phyloP scores from a whole-genome alignment of 2,113 vertebrate species.

The Oplegnathus fasciatus region DNA sequence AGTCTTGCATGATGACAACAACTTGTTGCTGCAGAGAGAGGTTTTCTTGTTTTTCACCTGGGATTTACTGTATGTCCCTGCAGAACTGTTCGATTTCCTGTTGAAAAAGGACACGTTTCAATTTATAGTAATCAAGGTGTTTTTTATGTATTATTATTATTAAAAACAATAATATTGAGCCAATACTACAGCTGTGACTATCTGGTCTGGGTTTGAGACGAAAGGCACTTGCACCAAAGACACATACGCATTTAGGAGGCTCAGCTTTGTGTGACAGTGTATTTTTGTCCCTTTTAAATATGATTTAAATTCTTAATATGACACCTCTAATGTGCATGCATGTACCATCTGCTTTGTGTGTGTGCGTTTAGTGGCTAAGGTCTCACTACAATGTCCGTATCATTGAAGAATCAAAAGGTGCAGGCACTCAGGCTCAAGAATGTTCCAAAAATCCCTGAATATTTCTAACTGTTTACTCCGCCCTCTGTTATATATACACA shows the following conservation, averaged over 20 bases:
- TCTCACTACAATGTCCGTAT: background rate
- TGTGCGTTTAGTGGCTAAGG: background rate
- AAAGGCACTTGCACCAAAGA: background rate
- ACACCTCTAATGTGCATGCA: background rate
- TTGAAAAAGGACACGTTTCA: too few species aligned
- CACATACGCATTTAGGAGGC: background rate
- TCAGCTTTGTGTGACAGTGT: background rate
- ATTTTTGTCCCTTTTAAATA: background rate
- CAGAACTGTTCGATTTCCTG: background rate
- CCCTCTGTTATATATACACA: background rate
- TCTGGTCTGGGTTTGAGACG: background rate
- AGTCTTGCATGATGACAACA: background rate
- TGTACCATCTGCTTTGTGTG: background rate
- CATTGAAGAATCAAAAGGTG: background rate
- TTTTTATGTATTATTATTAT: too few species aligned
- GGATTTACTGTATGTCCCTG: background rate
- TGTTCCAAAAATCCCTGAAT: background rate
- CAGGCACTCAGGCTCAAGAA: background rate
- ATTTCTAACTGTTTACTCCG: background rate
- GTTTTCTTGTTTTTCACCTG: too few species aligned
- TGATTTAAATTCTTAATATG: background rate
- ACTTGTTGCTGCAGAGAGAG: too few species aligned
- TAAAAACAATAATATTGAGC: background rate
- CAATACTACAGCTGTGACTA: background rate
- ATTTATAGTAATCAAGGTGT: too few species aligned